phyloP scores from a whole-genome alignment of 2,797 vertebrate genomes.

The Otus scops region DNA sequence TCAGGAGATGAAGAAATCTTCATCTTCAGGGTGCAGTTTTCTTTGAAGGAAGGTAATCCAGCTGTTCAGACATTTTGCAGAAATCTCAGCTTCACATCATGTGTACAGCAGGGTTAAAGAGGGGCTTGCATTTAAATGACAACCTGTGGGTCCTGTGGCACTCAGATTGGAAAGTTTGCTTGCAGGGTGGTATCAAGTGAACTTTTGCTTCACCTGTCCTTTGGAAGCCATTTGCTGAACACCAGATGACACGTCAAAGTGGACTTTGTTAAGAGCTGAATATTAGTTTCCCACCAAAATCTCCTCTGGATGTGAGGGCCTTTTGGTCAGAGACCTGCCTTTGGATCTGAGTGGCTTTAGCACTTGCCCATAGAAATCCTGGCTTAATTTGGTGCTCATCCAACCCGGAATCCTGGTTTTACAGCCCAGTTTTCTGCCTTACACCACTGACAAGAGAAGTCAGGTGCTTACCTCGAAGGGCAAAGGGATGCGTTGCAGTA shows the following conservation, averaged over 20 bases:
- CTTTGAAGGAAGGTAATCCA: background rate
- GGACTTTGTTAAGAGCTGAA: background rate
- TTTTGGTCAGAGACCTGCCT: background rate
- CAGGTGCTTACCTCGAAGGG: background rate
- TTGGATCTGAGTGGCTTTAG: background rate
- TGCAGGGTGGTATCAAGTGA: background rate
- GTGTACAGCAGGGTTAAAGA: background rate
- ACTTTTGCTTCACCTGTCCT: background rate
- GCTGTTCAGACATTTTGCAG: background rate
- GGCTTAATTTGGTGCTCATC: background rate
- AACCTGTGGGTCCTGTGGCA: background rate
- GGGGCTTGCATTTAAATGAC: background rate
- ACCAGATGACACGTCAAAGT: background rate
- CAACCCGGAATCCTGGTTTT: background rate
- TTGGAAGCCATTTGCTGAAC: background rate
- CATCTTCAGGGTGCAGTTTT: background rate
- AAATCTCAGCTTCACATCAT: background rate
- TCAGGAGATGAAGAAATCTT: background rate
- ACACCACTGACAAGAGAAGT: background rate
- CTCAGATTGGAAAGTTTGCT: background rate
- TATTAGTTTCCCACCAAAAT: background rate
- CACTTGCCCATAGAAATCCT: background rate
- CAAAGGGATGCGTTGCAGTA: background rate
- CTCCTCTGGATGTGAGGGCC: background rate
- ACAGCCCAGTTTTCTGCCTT: background rate